Evolutionary conservation across 2,113 vertebrate genomes (phyloP).

Genomic region (Percina caprodes): DNA sequence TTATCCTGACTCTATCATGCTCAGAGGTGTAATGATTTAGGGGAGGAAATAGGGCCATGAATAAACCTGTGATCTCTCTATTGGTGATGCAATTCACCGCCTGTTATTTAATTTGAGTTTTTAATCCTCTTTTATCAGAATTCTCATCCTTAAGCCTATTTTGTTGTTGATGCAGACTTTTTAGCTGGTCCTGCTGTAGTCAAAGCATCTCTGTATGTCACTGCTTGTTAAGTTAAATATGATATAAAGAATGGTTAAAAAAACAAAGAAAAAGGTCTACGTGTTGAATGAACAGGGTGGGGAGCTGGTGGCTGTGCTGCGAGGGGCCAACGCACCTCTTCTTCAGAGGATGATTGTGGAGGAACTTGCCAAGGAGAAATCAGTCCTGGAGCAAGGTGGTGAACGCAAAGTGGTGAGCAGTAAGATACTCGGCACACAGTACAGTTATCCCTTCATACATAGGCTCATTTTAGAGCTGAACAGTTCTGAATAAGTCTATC

Average conservation of each 20-base stretch:
- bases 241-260: neutral
- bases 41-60: neutral
- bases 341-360: constrained; percentile 90
- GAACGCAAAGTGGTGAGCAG: constrained; percentile 84
- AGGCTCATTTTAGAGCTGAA: neutral
- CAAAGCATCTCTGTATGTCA: neutral
- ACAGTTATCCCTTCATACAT: neutral
- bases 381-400: constrained; percentile 79
- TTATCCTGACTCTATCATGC: neutral
- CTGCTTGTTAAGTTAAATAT: neutral
- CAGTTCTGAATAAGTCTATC: neutral
- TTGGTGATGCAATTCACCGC: neutral
- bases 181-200: neutral
- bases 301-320: constrained; percentile 88
- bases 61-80: neutral
- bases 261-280: neutral
- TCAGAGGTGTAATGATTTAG: neutral
- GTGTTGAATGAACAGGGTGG: constrained; percentile 84
- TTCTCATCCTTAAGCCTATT: neutral
- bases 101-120: neutral
- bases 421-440: neutral
- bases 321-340: constrained; percentile 88
- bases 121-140: neutral
- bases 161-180: neutral
- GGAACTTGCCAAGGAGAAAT: constrained; percentile 88